phyloP scores from a whole-genome alignment of 2,113 vertebrate species.

The Hydrochoerus hydrochaeris region DNA sequence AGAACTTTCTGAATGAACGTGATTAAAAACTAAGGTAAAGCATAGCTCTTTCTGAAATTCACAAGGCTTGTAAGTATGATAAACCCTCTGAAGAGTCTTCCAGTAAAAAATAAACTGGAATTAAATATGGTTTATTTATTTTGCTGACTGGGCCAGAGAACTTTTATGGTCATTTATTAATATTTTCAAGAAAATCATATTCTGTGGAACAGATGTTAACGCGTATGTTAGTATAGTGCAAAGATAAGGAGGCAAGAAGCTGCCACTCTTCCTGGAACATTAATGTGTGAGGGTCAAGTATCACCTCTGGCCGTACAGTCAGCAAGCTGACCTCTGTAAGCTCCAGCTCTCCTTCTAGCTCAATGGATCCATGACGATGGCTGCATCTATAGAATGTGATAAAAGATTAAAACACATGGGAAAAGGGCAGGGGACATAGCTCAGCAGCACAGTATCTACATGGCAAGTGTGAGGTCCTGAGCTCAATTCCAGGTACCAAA shows the following conservation, averaged over 20 bases:
- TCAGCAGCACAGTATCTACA: too few relatives aligned
- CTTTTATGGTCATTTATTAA: neutral
- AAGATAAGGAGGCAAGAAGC: neutral
- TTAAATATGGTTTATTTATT: neutral
- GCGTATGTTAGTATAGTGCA: neutral
- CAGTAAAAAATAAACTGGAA: neutral
- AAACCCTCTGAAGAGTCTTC: neutral
- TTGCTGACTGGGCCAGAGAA: neutral
- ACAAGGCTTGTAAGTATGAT: neutral
- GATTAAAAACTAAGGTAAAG: neutral
- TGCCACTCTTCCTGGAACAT: neutral
- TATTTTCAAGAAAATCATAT: neutral
- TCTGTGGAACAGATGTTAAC: neutral
- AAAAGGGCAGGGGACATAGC: too few relatives aligned
- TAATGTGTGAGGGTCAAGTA: neutral
- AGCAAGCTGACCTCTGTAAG: neutral
- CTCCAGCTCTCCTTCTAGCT: neutral
- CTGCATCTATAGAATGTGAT: neutral
- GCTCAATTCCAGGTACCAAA: too few relatives aligned
- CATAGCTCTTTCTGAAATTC: neutral
- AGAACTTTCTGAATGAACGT: neutral
- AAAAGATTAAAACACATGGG: neutral
- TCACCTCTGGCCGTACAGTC: neutral
- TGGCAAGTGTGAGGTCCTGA: too few relatives aligned
- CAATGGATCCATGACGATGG: neutral